Evolutionary conservation across 2,888 invertebrate genomes (phyloP).

Genomic region (Deilephila porcellus): DNA sequence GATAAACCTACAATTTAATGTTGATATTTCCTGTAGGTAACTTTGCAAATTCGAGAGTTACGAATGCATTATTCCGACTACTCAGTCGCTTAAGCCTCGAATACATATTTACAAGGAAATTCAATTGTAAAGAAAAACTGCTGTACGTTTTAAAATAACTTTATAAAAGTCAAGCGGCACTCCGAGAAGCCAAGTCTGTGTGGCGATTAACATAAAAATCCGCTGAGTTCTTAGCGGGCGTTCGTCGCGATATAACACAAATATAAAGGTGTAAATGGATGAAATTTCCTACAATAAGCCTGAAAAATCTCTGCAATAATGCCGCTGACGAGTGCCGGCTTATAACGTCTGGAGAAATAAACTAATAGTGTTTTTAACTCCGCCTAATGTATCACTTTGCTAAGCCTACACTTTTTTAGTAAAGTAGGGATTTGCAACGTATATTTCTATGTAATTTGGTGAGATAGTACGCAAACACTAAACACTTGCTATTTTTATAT

Average conservation of each 20-base stretch:
- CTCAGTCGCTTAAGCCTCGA: not conserved
- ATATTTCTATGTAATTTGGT: not conserved
- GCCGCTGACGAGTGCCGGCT: slow-evolving; percentile 45
- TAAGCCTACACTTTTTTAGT: not conserved
- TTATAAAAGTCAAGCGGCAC: slow-evolving; percentile 39
- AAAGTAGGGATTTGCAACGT: not conserved
- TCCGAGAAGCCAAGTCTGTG: slow-evolving; percentile 24
- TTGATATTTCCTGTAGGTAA: not conserved
- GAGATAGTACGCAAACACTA: not conserved
- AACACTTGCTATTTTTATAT: slow-evolving; percentile 8
- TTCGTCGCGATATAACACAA: slow-evolving; percentile 46
- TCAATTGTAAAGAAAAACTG: slow-evolving; percentile 16
- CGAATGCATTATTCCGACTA: slow-evolving; percentile 3
- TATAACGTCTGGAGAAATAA: slow-evolving; percentile 36
- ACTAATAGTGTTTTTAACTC: slow-evolving; percentile 24
- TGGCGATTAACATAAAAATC: slow-evolving; percentile 43
- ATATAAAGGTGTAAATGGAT: slow-evolving; percentile 63
- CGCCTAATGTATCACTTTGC: slow-evolving; percentile 27
- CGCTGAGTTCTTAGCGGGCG: slow-evolving; percentile 36
- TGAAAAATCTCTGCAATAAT: slow-evolving; percentile 67
- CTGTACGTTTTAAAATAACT: slow-evolving; percentile 16
- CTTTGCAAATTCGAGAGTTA: not conserved
- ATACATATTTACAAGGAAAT: slow-evolving; percentile 11
- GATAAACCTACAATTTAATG: not conserved
- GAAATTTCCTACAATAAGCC: slow-evolving; percentile 67